phyloP scores from a whole-genome alignment of 1,140 invertebrate genomes.

The Formica selysi region DNA sequence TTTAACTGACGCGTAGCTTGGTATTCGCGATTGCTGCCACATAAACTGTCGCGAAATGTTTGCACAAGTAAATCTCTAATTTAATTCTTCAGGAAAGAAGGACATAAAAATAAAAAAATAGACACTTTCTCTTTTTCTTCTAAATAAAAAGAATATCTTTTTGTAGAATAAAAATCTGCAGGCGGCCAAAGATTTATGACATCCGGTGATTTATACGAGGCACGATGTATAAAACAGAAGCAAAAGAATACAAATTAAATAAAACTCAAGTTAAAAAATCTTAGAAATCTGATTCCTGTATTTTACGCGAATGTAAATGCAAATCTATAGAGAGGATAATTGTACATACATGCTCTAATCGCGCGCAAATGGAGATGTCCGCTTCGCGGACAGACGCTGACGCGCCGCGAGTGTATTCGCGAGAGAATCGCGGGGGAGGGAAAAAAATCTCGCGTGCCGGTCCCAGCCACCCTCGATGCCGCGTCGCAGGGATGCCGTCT shows the following conservation, averaged over 20 bases:
- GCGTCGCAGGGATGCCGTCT: constrained; percentile 73
- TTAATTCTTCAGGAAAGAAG: background rate
- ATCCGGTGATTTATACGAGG: background rate
- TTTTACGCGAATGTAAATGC: background rate
- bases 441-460: constrained; percentile 76
- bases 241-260: background rate
- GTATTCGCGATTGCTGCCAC: background rate
- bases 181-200: background rate
- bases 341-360: background rate
- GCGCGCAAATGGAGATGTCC: constrained; percentile 35
- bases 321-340: background rate
- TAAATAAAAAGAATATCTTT: background rate
- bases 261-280: background rate
- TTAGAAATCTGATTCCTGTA: background rate
- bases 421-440: constrained; percentile 69
- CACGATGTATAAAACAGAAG: too few relatives aligned
- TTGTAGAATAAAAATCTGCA: background rate
- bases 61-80: background rate
- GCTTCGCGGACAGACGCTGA: constrained; percentile 69
- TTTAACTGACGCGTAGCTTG: background rate
- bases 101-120: background rate
- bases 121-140: background rate
- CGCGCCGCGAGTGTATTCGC: constrained; percentile 73
- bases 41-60: background rate
- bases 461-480: background rate